Evolutionary conservation across 2,888 invertebrate species (phyloP), one percentile per base, ranked within the genome.

Genomic region (Argynnis bischoffii): DNA sequence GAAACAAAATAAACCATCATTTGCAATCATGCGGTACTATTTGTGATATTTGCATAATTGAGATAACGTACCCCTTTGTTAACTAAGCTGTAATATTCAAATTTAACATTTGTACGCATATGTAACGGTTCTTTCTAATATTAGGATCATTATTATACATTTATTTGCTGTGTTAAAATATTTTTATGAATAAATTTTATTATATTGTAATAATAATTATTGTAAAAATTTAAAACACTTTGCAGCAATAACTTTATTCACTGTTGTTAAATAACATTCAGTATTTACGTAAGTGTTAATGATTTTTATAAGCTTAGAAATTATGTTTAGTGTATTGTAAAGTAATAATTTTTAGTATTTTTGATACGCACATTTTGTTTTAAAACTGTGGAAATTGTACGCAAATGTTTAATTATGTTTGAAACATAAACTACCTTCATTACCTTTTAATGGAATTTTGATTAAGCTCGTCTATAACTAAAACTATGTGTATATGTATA

Each of bases 201-300:
- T 46, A 26, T 26, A 55, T 26, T 31, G 35, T 47, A 35, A 21
- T n/a, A 21, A 16, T 18, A 31, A 51, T 6, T 35, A 50, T 51
- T 35, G 41, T 61, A 51, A 61, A n/a, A n/a, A 50, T 50, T 50
- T 18, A 16, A 61, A 51, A 61, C 51, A 61, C 18, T 31, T 16
- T 51, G 14, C 61, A 41, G 61, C 61, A 61, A 61, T 61, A 61
- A 61, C 16, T 60, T 31, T 60, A 51, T 31, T 61, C 18, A 60
- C 31, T 51, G 35, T 51, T 61, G 31, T 61, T 51, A 35, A 57
- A 35, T 51, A 15, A 16, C 3, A 51, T 61, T 35, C 18, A 15
- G 51, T 31, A 16, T 60, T 51, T 46, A 8, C 18, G 4, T 61
- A 61, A 61, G 61, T 31, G 61, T 61, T 61, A 16, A 61, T 51